Base-by-base conservation (phyloP, 1,140 invertebrate species). In the Laupala kohalensis region DNA sequence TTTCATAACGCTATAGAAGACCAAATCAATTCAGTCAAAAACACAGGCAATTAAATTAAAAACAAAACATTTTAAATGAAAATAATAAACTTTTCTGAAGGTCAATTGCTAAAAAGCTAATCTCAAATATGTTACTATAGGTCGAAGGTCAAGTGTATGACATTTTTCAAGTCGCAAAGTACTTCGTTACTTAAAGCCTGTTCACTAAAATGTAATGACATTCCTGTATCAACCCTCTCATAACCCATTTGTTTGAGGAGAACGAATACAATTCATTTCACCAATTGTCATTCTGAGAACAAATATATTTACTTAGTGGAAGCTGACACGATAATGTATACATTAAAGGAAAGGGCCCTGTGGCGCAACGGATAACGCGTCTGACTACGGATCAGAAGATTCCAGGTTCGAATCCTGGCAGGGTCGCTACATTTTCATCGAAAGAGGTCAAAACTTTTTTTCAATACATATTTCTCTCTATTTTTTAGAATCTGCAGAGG, bases 311-410 rank as follows among this genome's bases (percentile, higher is more conserved):
- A 6, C 2, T 15, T 23, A 0, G n/a, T 23, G 6, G 6, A 24
- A 24, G 19, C 63, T 23, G 25, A 6, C 5, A 4, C 25, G n/a
- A 19, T 64, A 24, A 4, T 13, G 19, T 3, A 23, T 64, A 64
- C 63, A 23, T 19, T 6, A 64, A 6, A 13, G n/a, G 5, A 64
- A 68, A 24, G 1, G 85, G 84, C 84, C 84, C 81, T 85, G 86
- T 87, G 85, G 86, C 85, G 85, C 85, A 87, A 87, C 83, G 86
- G 86, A 87, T 87, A 87, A 86, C 86, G 86, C 86, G 85, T 86
- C 85, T 87, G 85, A 86, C 85, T 86, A 86, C 85, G 85, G 86
- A 87, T 86, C 85, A 86, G 85, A 86, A 87, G 86, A 86, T 87
- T 87, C 85, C 85, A 86, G 85, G 86, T 87, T 87, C 85, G 84